A percentile compares a stretch with the other conserved stretches of the same genome.
Conservation (phyloP, 1,140 invertebrate species). For the Battus philenor region DNA sequence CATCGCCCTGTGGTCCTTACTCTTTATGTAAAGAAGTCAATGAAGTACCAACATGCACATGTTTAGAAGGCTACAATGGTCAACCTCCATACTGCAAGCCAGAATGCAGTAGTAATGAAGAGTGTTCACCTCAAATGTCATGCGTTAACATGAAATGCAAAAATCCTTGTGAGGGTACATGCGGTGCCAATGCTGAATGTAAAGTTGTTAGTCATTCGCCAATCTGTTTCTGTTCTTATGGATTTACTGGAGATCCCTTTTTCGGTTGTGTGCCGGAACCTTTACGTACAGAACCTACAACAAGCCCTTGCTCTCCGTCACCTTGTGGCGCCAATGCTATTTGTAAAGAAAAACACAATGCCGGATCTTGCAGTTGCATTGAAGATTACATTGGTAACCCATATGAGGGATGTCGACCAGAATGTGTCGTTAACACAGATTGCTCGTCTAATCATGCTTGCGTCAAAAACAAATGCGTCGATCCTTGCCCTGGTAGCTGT, state of each 20-base stretch:
- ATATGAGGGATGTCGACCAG: slow-evolving; percentile 84
- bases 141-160: slow-evolving; percentile 85
- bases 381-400: slow-evolving; percentile 83
- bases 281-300: slow-evolving; percentile 44
- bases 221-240: slow-evolving; percentile 81
- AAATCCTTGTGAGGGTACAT: slow-evolving; percentile 83
- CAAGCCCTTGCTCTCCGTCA: slow-evolving; percentile 79
- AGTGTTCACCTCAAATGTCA: slow-evolving; percentile 83
- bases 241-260: slow-evolving; percentile 82
- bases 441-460: slow-evolving; percentile 80
- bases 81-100: slow-evolving; percentile 86
- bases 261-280: slow-evolving; percentile 73
- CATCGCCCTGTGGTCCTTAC: slow-evolving; percentile 89
- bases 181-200: slow-evolving; percentile 83
- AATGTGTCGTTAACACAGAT: slow-evolving; percentile 82
- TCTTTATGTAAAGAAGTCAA: slow-evolving; percentile 85
- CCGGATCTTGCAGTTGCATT: slow-evolving; percentile 81
- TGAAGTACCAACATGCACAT: slow-evolving; percentile 84
- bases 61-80: slow-evolving; percentile 85
- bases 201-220: slow-evolving; percentile 86
- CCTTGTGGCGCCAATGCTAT: slow-evolving; percentile 84
- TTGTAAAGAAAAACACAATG: slow-evolving; percentile 81
- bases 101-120: slow-evolving; percentile 85
- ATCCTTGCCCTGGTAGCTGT: slow-evolving; percentile 81
- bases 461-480: slow-evolving; percentile 77